These are phyloP conservation scores for Lochmaea crataegi DNA, from an alignment of 2,888 invertebrate genomes.

Conservation along the genomic window DNA sequence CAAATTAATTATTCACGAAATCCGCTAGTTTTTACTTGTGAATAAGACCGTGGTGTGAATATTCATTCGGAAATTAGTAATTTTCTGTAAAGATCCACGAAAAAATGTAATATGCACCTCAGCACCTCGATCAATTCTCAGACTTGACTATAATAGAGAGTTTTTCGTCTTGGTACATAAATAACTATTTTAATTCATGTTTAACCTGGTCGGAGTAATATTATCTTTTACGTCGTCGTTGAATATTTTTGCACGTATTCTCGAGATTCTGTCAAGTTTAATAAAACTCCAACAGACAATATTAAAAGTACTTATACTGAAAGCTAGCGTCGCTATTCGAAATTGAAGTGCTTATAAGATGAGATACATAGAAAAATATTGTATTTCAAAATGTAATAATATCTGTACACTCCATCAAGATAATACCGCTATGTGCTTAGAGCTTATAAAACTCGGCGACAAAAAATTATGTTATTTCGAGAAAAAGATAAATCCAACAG, in stretches of 20 bases:
- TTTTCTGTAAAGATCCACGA: no score
- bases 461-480: not conserved
- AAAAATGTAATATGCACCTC: no score
- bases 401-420: not conserved
- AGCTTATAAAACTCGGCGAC: not conserved
- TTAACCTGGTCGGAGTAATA: not conserved
- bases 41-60: no score
- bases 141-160: no score
- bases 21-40: no score
- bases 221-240: not conserved
- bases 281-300: not conserved
- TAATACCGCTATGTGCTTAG: not conserved
- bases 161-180: no score
- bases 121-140: no score
- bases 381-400: slow-evolving; percentile 6
- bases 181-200: not conserved
- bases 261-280: not conserved
- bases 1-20: no score
- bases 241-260: not conserved
- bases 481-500: not conserved
- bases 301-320: slow-evolving; percentile 1
- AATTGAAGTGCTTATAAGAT: slow-evolving; percentile 1
- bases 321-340: not conserved
- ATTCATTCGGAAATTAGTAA: no score
- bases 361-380: slow-evolving; percentile 5